Conservation (phyloP, 2,113 vertebrate genomes). For the Melierax canorus region DNA sequence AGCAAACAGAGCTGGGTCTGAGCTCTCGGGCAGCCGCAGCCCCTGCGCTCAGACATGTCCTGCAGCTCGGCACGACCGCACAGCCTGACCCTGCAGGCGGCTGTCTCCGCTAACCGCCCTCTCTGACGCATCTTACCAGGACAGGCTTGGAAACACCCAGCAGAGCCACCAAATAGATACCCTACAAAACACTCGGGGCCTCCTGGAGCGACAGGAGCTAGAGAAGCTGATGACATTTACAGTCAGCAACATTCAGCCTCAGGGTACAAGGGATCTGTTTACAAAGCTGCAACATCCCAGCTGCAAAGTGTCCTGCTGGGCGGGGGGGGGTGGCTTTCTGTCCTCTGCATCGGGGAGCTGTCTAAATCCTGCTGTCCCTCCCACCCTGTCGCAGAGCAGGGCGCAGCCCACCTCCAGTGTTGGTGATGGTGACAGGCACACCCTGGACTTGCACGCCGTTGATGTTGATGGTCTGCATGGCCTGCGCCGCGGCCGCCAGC, state of each 20-base stretch:
- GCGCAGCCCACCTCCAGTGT: slow-evolving; percentile 78
- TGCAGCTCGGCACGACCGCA: not conserved
- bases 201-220: not conserved
- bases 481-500: slow-evolving; percentile 83
- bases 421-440: slow-evolving; percentile 95
- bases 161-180: not conserved
- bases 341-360: not conserved
- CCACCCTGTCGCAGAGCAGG: rapidly evolving
- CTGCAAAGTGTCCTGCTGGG: not conserved
- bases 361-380: not conserved
- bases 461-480: slow-evolving; percentile 96
- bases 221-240: not conserved
- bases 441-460: slow-evolving; percentile 95
- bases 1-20: not conserved
- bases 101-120: not conserved
- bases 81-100: not conserved
- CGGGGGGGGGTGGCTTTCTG: not conserved
- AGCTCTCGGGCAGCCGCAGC: not conserved
- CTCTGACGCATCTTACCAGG: not conserved
- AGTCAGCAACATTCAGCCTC: not conserved
- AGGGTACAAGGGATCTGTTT: not conserved
- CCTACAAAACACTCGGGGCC: rapidly evolving
- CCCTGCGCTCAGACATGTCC: not conserved
- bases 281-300: not conserved
- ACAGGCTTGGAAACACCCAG: not conserved